A percentile compares a stretch with the other conserved stretches of the same genome.
Evolutionary conservation across 1,140 invertebrate genomes (phyloP).

Genomic region (Lasioglossum albipes): DNA sequence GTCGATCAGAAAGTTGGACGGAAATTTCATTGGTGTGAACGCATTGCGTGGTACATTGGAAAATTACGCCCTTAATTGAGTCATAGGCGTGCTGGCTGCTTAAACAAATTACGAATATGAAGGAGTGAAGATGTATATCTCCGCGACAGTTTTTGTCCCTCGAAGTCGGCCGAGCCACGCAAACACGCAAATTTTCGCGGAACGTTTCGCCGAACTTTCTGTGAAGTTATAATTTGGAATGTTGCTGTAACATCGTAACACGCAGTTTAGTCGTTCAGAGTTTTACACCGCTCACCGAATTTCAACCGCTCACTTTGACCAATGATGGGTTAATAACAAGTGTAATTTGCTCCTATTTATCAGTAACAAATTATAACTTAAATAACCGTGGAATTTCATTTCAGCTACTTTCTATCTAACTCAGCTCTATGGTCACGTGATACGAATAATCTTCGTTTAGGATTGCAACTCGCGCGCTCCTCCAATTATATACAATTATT

Average conservation of each 20-base stretch:
- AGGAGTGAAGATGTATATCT: not conserved
- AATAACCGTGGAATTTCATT: not conserved
- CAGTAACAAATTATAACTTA: not conserved
- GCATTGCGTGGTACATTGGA: too few relatives aligned
- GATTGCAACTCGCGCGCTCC: too few relatives aligned
- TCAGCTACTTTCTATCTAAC: not conserved
- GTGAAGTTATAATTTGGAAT: constrained; percentile 15
- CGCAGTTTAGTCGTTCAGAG: not conserved
- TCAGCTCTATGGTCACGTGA: not conserved
- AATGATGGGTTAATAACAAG: not conserved
- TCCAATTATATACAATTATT: too few relatives aligned
- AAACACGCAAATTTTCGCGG: not conserved
- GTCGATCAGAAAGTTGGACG: too few relatives aligned
- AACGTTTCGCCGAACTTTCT: not conserved
- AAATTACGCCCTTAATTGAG: not conserved
- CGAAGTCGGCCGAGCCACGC: not conserved
- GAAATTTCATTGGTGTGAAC: too few relatives aligned
- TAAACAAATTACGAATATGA: not conserved
- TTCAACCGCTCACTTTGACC: not conserved
- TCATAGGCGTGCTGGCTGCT: not conserved
- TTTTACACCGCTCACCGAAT: constrained; percentile 2
- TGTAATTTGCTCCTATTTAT: not conserved
- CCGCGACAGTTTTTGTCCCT: not conserved
- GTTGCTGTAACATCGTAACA: not conserved
- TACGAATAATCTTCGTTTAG: not conserved